Evolutionary conservation across 1,140 invertebrate genomes (phyloP).

Genomic region (Zaprionus davidi): DNA sequence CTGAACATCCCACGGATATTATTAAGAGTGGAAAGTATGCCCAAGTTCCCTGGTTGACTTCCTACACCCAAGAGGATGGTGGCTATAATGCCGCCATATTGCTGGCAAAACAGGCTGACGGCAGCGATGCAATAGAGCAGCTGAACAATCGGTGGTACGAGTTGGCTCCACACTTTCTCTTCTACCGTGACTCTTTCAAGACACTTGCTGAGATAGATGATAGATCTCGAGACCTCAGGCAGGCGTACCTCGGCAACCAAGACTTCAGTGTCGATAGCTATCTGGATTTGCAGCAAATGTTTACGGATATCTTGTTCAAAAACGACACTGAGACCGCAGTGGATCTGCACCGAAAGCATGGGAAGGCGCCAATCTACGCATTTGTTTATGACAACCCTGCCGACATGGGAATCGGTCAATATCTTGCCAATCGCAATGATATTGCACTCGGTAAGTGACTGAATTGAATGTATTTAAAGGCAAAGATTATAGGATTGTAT

Average conservation of each 20-base stretch:
- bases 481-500: background rate
- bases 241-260: slow-evolving; percentile 37
- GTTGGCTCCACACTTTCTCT: slow-evolving; percentile 39
- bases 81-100: slow-evolving; percentile 85
- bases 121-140: background rate
- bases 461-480: background rate
- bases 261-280: slow-evolving; percentile 45
- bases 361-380: slow-evolving; percentile 32
- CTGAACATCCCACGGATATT: slow-evolving; percentile 78
- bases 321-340: slow-evolving; percentile 30
- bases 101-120: slow-evolving; percentile 14
- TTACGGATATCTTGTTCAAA: slow-evolving; percentile 49
- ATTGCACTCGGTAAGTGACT: slow-evolving; percentile 40
- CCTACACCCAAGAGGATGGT: slow-evolving; percentile 85
- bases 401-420: slow-evolving; percentile 18
- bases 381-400: slow-evolving; percentile 56
- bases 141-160: slow-evolving; percentile 45
- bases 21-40: slow-evolving; percentile 84
- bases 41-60: slow-evolving; percentile 85
- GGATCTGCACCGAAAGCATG: slow-evolving; percentile 31
- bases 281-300: slow-evolving; percentile 38
- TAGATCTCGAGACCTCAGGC: slow-evolving; percentile 30
- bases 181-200: slow-evolving; percentile 28
- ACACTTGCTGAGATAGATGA: slow-evolving; percentile 26
- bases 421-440: slow-evolving; percentile 33